Evolutionary conservation across 2,797 vertebrate genomes (phyloP), one percentile per base, ranked within the genome.

Genomic region (Pangasius krempfi): DNA sequence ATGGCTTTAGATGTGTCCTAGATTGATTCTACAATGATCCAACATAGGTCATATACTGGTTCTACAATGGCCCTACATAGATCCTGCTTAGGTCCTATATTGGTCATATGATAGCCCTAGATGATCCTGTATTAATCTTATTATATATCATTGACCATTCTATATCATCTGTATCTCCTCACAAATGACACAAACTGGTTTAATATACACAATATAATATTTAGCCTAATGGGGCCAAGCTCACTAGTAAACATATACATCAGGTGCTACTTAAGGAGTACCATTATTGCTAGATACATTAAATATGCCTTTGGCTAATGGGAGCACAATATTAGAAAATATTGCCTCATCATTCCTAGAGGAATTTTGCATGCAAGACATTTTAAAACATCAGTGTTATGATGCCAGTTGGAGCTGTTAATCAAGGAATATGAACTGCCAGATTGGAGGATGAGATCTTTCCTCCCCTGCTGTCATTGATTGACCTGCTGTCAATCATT

Each of bases 341-440:
- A 50, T 16, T 16, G 22, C 5, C 44, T n/a, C 5, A n/a, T 52
- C 13, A 3, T 50, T 76, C 73, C 44, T 44, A 44, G 37, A 73
- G 40, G 72, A 50, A n/a, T 52, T 52, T 33, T 27, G 52, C 58
- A 52, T 56, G 44, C 80, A 54, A 47, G 56, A 25, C 79, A 47
- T 70, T 87, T 87, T 70, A 84, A 89, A 75, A 14, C 87, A 72
- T 73, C 78, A 66, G 84, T 16, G 50, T 37, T 52, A 47, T 66
- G 88, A 89, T 86, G 62, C 62, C 52, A 64, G 86, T 87, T 86
- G 72, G 62, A 87, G 30, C 60, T 82, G 90, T 88, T 86, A 68
- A 44, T 89, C 52, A 56, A 79, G 7, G n/a, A 79, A 54, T 30
- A 33, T 79, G 75, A 89, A 14, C 83, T 73, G 84, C 76, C 78